Percentiles rank a stretch among this genome's conserved stretches.
Evolutionary conservation across 2,888 invertebrate species (phyloP).

Genomic region (Hoplodrina blanda): DNA sequence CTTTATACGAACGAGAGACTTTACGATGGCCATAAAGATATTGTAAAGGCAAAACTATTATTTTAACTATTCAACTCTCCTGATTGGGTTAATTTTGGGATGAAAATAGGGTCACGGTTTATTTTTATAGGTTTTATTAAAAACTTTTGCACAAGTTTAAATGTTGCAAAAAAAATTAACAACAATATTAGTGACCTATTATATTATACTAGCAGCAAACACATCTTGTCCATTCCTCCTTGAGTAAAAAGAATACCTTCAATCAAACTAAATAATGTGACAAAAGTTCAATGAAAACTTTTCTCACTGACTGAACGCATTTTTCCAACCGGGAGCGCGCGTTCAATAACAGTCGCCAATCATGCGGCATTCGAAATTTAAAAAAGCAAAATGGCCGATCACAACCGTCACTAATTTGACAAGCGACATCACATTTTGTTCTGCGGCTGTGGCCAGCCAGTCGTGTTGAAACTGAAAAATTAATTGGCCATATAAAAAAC

Average conservation of each 20-base stretch:
- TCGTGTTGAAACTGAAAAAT: constrained; percentile 71
- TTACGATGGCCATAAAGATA: constrained; percentile 32
- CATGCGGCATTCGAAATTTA: constrained; percentile 84
- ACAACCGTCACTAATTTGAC: constrained; percentile 88
- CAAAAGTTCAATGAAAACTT: constrained; percentile 47
- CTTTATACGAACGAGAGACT: constrained; percentile 29
- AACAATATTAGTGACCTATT: neutral
- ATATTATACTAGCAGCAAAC: neutral
- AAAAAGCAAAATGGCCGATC: constrained; percentile 85
- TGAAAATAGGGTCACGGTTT: neutral
- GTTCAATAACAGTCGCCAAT: constrained; percentile 86
- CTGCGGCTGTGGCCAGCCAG: constrained; percentile 72
- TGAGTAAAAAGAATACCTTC: neutral
- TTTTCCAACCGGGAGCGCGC: constrained; percentile 72
- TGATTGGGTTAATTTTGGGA: constrained; percentile 18
- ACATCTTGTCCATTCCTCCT: neutral
- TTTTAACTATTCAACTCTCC: constrained; percentile 7
- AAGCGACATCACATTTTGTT: constrained; percentile 85
- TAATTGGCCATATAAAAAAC: constrained; percentile 72
- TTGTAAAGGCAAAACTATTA: constrained; percentile 34
- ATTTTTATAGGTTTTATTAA: neutral
- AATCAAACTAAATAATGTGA: constrained; percentile 15
- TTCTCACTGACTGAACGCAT: constrained; percentile 60
- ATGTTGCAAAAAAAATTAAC: neutral
- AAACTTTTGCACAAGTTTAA: neutral